Evolutionary conservation across 1,140 invertebrate genomes (phyloP), one percentile per base, ranked within the genome.

Genomic region (Triops longicaudatus): DNA sequence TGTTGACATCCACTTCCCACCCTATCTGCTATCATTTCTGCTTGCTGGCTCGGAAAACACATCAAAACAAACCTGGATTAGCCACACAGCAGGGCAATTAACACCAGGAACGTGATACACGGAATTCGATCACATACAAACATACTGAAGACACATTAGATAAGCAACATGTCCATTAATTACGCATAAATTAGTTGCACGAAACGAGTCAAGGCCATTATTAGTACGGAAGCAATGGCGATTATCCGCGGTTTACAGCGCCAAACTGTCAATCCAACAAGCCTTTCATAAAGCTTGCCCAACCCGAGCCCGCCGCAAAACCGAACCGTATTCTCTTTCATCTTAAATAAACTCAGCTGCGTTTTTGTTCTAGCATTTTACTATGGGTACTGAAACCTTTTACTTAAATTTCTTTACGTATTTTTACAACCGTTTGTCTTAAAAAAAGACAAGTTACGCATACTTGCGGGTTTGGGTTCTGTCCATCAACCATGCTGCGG

Each of bases 111-210:
- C 50, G 10, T 63, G 50, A 63, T 63, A 22, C 50, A 63, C 17
- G 9, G 50, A 63, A 63, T 22, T 5, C 5, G 17, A 22, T n/a
- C 50, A 63, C 50, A 63, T 12, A 63, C 17, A 22, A 22, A 63
- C 50, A 63, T 63, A 63, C 14, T 63, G 50, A 22, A 63, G 50
- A 63, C 50, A 63, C 50, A n/a, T 63, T 22, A 63, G 22, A 63
- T 63, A 17, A 63, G 50, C 50, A 63, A 63, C 50, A 63, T 22
- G 50, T 63, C 50, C 50, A 63, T 63, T 63, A 63, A 63, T 63
- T 63, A 63, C 50, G 50, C 50, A 63, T 63, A 63, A 63, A 63
- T 63, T 63, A 63, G 50, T 63, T 63, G 50, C 50, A 63, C 50
- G 50, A 63, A 63, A 63, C 50, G 50, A 63, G 50, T 63, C 50